Percentiles rank a stretch among this genome's conserved stretches.
Conservation (phyloP, 2,113 vertebrate genomes). For the Tetraodon nigroviridis region DNA sequence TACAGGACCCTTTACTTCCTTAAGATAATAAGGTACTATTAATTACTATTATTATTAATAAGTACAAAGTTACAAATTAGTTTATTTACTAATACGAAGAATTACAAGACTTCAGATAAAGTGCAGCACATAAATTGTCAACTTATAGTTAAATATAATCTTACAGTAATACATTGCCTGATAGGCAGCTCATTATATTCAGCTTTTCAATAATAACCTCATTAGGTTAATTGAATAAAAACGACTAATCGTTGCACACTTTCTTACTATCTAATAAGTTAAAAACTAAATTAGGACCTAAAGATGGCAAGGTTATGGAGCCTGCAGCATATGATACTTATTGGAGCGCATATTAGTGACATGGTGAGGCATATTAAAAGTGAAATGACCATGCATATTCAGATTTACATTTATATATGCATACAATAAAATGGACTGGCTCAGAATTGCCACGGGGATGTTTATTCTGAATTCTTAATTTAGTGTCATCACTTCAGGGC, state of each 20-base stretch:
- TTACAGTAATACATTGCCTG: constrained; percentile 1
- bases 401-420: constrained; percentile 55
- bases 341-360: constrained; percentile 68
- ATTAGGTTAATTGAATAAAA: constrained; percentile 56
- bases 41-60: too few relatives aligned
- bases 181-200: constrained; percentile 24
- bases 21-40: too few relatives aligned
- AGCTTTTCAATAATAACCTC: constrained; percentile 18
- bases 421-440: constrained; percentile 28
- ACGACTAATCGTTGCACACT: constrained; percentile 35
- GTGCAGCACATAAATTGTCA: neutral
- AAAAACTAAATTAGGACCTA: constrained; percentile 43
- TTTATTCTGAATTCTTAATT: constrained; percentile 55
- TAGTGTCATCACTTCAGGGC: constrained; percentile 35
- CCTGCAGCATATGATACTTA: constrained; percentile 57
- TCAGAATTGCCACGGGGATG: constrained; percentile 44
- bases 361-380: constrained; percentile 60
- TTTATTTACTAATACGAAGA: too few relatives aligned
- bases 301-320: constrained; percentile 36
- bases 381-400: constrained; percentile 68
- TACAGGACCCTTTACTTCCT: neutral
- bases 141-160: constrained; percentile 3
- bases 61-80: too few relatives aligned
- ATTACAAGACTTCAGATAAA: neutral
- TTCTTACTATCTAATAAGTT: constrained; percentile 36